Evolutionary conservation across 2,113 vertebrate genomes (phyloP).

Genomic region (Pelusios castaneus): DNA sequence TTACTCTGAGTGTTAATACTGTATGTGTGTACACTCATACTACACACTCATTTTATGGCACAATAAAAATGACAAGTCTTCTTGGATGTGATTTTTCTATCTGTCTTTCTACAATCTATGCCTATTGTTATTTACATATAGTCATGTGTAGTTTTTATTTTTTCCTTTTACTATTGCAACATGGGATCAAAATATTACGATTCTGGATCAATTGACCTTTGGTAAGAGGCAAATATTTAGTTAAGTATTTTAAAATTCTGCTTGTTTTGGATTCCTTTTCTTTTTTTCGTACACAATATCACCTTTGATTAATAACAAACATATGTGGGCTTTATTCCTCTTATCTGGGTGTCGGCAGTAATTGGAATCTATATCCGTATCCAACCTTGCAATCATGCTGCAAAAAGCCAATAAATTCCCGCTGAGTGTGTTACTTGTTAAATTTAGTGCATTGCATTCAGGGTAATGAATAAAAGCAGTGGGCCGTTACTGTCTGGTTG

Average conservation of each 20-base stretch:
- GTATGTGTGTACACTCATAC: background rate
- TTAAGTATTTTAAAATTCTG: slow-evolving; percentile 42
- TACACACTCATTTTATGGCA: background rate
- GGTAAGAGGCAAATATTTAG: slow-evolving; percentile 8
- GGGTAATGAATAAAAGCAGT: slow-evolving; percentile 84
- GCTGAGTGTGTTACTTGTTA: slow-evolving; percentile 83
- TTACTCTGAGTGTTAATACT: background rate
- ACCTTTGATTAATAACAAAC: slow-evolving; percentile 78
- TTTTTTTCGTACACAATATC: slow-evolving; percentile 52
- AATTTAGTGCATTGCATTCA: slow-evolving; percentile 82
- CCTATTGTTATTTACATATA: slow-evolving; percentile 23
- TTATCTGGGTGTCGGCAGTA: slow-evolving; percentile 80
- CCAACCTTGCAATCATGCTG: slow-evolving; percentile 78
- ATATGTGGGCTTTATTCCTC: slow-evolving; percentile 74
- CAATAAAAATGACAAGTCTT: background rate
- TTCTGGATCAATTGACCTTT: slow-evolving; percentile 39
- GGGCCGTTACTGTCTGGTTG: slow-evolving; percentile 79
- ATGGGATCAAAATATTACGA: slow-evolving; percentile 37
- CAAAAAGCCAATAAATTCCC: slow-evolving; percentile 83
- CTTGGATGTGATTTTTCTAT: slow-evolving; percentile 2
- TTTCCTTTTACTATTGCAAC: slow-evolving; percentile 47
- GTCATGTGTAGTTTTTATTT: background rate
- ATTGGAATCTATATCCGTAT: slow-evolving; percentile 83
- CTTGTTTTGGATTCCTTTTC: slow-evolving; percentile 54
- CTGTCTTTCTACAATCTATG: slow-evolving; percentile 2